phyloP scores from a whole-genome alignment of 2,797 vertebrate genomes.

The Craterocephalus amniculus region DNA sequence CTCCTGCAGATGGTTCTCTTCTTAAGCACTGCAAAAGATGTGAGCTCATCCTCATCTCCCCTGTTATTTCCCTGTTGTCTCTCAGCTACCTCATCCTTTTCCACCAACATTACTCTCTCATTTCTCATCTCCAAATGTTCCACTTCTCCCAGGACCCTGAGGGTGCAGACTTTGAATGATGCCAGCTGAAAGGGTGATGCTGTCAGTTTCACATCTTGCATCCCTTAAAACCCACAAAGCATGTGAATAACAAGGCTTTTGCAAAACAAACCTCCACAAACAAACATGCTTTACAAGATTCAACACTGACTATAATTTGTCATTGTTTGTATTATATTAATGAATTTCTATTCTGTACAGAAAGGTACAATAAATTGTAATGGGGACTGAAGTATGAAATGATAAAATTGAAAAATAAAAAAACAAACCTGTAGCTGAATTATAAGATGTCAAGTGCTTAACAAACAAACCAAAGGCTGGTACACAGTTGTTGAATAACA shows the following conservation, averaged over 20 bases:
- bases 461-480: background rate
- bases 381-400: too few species aligned
- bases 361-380: too few species aligned
- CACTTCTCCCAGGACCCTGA: slow-evolving; percentile 26
- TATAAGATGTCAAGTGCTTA: background rate
- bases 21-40: slow-evolving; percentile 88
- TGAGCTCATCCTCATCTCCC: slow-evolving; percentile 80
- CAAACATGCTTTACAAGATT: background rate
- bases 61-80: slow-evolving; percentile 66
- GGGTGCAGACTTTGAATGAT: slow-evolving; percentile 9
- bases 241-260: background rate
- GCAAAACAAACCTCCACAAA: background rate
- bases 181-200: background rate
- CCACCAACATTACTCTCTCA: slow-evolving; percentile 55
- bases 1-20: slow-evolving; percentile 88
- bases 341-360: too few species aligned
- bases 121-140: slow-evolving; percentile 52
- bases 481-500: background rate
- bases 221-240: slow-evolving; percentile 11
- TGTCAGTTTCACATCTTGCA: background rate
- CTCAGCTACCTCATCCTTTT: slow-evolving; percentile 59
- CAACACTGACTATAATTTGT: too few species aligned
- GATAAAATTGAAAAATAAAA: too few species aligned
- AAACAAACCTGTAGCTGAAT: background rate
- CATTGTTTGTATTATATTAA: too few species aligned